These are phyloP conservation scores for Cotesia glomerata DNA, from an alignment of 1,140 invertebrate genomes.

Conservation along the genomic window DNA sequence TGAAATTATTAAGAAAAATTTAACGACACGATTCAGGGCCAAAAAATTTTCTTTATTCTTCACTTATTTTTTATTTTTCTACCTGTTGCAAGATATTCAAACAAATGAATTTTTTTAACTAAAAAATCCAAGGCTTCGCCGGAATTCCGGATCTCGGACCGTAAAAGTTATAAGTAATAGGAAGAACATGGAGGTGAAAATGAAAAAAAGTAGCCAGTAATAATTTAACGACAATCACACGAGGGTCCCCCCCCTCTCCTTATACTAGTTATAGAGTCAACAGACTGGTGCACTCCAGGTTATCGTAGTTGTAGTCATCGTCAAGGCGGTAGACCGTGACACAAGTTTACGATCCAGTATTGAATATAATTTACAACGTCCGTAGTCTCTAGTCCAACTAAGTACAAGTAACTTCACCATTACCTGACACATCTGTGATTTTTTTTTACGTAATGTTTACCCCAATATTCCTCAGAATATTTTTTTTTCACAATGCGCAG, in stretches of 20 bases:
- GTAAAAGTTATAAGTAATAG: background rate
- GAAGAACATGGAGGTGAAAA: background rate
- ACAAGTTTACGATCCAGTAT: constrained; percentile 51
- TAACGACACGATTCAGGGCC: background rate
- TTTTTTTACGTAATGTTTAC: constrained; percentile 37
- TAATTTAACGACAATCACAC: background rate
- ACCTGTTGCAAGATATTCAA: background rate
- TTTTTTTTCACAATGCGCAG: background rate
- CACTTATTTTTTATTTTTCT: background rate
- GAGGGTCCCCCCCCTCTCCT: background rate
- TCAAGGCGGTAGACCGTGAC: constrained; percentile 46
- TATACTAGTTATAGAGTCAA: no score
- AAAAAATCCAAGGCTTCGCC: background rate
- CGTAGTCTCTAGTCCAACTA: background rate
- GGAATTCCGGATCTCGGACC: background rate
- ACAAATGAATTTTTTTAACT: background rate
- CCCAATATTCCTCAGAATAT: background rate
- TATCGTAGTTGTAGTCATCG: constrained; percentile 41
- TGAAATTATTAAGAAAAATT: background rate
- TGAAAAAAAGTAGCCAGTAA: background rate
- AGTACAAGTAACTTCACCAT: background rate
- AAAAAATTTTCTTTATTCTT: background rate
- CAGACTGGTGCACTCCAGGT: constrained; percentile 20
- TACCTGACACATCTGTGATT: background rate
- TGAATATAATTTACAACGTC: constrained; percentile 53